Evolutionary conservation across 2,797 vertebrate species (phyloP).

Genomic region (Bradypodion pumilum): DNA sequence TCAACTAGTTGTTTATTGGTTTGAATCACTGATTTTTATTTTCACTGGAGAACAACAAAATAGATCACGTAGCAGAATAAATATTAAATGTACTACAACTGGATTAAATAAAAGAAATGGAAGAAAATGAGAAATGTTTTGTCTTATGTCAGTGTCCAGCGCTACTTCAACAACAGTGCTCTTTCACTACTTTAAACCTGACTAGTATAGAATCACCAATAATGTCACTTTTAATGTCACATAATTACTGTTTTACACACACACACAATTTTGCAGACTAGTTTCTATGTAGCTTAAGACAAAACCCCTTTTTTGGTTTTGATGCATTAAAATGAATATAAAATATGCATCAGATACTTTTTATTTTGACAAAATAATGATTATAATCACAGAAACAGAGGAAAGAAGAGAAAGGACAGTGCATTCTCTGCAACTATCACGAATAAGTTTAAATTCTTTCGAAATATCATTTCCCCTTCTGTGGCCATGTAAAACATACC

Average conservation of each 20-base stretch:
- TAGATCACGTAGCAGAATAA: not conserved
- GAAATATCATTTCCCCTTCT: not conserved
- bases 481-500: not conserved
- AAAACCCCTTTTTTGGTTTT: not conserved
- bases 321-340: not conserved
- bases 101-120: not conserved
- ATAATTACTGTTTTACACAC: not conserved
- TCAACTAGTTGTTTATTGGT: too few species aligned
- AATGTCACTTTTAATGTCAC: not conserved
- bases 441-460: not conserved
- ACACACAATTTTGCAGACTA: not conserved
- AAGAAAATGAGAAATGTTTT: not conserved
- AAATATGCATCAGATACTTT: not conserved
- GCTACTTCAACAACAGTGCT: not conserved
- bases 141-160: not conserved
- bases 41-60: not conserved
- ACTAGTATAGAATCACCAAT: not conserved
- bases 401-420: not conserved
- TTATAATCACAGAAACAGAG: not conserved
- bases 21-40: not conserved
- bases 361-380: not conserved
- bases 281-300: not conserved
- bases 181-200: not conserved
- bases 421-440: not conserved
- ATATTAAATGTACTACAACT: not conserved